Evolutionary conservation across 1,140 invertebrate genomes (phyloP).

Genomic region (Apocrypta bakeri): DNA sequence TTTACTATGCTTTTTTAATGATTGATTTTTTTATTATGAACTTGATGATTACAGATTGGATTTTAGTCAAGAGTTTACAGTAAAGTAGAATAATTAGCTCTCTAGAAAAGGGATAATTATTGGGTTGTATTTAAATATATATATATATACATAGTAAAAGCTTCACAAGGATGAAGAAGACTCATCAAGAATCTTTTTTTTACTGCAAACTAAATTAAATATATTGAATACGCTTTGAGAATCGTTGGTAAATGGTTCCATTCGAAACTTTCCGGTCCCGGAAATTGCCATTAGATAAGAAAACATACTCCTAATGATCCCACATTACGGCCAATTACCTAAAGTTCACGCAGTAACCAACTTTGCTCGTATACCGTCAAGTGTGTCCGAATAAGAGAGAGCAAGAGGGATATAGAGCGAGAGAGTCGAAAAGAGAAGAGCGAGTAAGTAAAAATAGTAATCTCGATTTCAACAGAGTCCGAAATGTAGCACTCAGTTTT

Average conservation of each 20-base stretch:
- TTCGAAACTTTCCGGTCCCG: neutral
- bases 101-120: too few relatives aligned
- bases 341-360: neutral
- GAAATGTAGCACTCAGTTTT: neutral
- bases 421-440: too few relatives aligned
- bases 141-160: too few relatives aligned
- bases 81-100: too few relatives aligned
- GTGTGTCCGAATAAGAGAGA: neutral
- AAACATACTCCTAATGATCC: neutral
- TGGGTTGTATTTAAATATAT: too few relatives aligned
- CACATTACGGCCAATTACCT: neutral
- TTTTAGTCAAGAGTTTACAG: too few relatives aligned
- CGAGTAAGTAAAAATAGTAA: neutral
- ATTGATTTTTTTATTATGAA: too few relatives aligned
- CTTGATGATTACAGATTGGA: too few relatives aligned
- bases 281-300: neutral
- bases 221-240: neutral
- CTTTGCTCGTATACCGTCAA: constrained; percentile 1
- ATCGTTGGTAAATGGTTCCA: neutral
- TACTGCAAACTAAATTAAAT: neutral
- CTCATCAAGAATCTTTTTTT: too few relatives aligned
- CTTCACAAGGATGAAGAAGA: too few relatives aligned
- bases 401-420: neutral
- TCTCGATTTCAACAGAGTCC: neutral
- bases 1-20: too few relatives aligned